Percentiles rank a stretch among this genome's conserved stretches.
Conservation (phyloP, 2,888 invertebrate species). For the Metopia argyrocephala region DNA sequence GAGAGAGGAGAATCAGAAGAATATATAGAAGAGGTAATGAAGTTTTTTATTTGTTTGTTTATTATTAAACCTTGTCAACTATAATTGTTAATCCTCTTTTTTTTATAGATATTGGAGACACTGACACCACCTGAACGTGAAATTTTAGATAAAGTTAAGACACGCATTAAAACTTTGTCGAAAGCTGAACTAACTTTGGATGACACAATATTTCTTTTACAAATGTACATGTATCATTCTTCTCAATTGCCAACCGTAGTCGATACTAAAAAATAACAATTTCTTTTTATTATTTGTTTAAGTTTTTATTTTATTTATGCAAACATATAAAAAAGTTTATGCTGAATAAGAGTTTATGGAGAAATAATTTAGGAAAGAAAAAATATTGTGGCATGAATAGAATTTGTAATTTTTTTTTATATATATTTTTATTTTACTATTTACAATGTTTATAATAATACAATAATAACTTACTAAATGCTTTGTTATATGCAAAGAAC, state of each 20-base stretch:
- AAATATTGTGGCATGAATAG: constrained; percentile 30
- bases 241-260: constrained; percentile 67
- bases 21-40: constrained; percentile 86
- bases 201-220: constrained; percentile 88
- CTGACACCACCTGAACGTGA: constrained; percentile 91
- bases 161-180: constrained; percentile 86
- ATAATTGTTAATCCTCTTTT: not conserved
- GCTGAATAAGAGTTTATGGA: constrained; percentile 33
- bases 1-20: constrained; percentile 87
- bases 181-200: constrained; percentile 89
- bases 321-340: constrained; percentile 36
- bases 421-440: constrained; percentile 60
- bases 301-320: constrained; percentile 33
- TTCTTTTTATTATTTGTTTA: constrained; percentile 8
- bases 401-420: constrained; percentile 21
- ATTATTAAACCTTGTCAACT: no score
- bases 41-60: constrained; percentile 78
- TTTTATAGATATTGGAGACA: constrained; percentile 82
- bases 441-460: constrained; percentile 60
- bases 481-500: constrained; percentile 43
- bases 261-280: constrained; percentile 54
- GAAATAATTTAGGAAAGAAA: constrained; percentile 41
- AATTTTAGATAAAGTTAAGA: constrained; percentile 86
- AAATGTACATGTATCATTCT: constrained; percentile 85
- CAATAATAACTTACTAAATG: constrained; percentile 64